Conservation (phyloP, 2,113 vertebrate species). For the Oreotragus oreotragus region DNA sequence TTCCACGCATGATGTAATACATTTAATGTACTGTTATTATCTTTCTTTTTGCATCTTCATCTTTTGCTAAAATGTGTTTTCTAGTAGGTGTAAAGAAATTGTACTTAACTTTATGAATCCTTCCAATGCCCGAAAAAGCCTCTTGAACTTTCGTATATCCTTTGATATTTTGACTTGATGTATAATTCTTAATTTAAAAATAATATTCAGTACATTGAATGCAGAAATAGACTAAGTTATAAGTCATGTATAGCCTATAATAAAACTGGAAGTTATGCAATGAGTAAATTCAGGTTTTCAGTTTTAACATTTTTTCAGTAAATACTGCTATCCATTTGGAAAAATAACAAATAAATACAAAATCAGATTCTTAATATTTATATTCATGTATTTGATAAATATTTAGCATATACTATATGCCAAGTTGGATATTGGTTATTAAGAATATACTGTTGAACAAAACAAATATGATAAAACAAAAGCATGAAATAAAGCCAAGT, state of each 20-base stretch:
- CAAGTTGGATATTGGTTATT: neutral
- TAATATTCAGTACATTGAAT: neutral
- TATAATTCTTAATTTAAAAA: neutral
- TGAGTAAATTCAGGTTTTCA: neutral
- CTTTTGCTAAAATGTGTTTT: neutral
- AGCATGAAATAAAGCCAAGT: neutral
- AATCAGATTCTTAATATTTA: neutral
- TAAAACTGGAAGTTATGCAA: neutral
- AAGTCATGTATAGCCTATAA: neutral
- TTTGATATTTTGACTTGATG: neutral
- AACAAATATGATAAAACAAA: neutral
- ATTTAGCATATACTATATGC: neutral
- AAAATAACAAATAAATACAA: neutral
- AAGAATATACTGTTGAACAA: neutral
- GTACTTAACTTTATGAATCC: neutral
- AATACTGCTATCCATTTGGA: neutral
- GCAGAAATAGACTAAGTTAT: neutral
- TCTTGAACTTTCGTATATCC: neutral
- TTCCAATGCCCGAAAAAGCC: neutral
- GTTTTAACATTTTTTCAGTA: neutral
- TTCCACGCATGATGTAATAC: neutral
- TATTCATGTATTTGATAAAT: neutral
- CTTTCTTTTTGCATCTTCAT: neutral
- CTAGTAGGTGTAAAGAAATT: neutral
- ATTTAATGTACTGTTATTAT: neutral